These are phyloP conservation scores for Grantiella picta DNA, from an alignment of 2,113 vertebrate species.

Conservation along the genomic window DNA sequence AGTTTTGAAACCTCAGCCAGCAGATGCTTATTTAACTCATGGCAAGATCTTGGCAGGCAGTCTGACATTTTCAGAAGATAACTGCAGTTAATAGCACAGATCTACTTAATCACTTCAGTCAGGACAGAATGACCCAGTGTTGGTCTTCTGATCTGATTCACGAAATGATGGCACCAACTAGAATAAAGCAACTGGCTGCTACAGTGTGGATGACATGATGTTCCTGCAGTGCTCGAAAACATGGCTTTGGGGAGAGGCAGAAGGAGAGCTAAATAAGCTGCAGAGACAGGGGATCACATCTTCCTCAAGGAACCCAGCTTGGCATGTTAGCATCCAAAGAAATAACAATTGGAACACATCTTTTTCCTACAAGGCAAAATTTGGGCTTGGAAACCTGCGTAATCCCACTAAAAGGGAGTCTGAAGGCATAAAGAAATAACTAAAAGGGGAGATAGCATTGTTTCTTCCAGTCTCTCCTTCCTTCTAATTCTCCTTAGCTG, in stretches of 20 bases:
- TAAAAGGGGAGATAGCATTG: not conserved
- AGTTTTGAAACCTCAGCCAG: not conserved
- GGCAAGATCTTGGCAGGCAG: constrained; percentile 39
- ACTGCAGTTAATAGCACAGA: constrained; percentile 14
- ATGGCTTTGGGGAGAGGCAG: not conserved
- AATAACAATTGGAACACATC: not conserved
- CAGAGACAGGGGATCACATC: not conserved
- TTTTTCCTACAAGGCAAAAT: not conserved
- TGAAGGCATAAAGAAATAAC: not conserved
- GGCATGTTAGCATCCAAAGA: not conserved
- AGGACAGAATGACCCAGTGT: constrained; percentile 49
- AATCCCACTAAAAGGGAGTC: not conserved
- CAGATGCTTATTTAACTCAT: constrained; percentile 7
- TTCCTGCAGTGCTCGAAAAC: not conserved
- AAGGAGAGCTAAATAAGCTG: not conserved
- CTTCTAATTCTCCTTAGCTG: not conserved
- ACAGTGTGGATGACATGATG: not conserved
- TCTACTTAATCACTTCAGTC: constrained; percentile 24
- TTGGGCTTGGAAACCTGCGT: not conserved
- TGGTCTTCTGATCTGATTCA: constrained; percentile 33
- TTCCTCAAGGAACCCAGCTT: not conserved
- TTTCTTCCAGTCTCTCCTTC: not conserved
- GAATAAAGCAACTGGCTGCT: not conserved
- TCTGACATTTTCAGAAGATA: constrained; percentile 29
- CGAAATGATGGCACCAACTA: not conserved